A percentile compares a stretch with the other conserved stretches of the same genome.
These are phyloP conservation scores for Epistrophella euchroma DNA, from an alignment of 2,888 invertebrate species.

Conservation along the genomic window DNA sequence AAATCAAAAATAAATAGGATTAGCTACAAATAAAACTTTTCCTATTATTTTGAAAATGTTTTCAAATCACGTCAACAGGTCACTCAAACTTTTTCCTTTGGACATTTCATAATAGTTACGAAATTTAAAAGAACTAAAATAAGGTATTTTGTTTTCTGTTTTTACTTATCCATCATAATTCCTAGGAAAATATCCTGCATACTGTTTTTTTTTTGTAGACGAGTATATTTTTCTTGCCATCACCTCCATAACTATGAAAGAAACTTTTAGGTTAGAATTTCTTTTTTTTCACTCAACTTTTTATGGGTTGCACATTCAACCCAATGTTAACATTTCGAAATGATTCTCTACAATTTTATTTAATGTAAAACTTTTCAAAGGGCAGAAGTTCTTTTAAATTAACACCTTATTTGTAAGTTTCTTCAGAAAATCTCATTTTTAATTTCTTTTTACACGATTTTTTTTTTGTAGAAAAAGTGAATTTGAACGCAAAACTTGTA, in stretches of 20 bases:
- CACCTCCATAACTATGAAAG: not conserved
- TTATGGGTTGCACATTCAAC: not conserved
- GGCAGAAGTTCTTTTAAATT: constrained; percentile 1
- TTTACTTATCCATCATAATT: not conserved
- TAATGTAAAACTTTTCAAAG: constrained; percentile 4
- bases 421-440: not conserved
- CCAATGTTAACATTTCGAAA: not conserved
- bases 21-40: not conserved
- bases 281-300: not conserved
- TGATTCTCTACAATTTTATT: not conserved
- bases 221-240: not conserved
- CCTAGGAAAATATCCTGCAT: not conserved
- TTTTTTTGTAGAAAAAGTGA: not conserved
- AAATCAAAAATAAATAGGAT: not conserved
- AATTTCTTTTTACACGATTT: not conserved
- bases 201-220: not conserved
- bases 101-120: not conserved
- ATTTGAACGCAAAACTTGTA: not conserved
- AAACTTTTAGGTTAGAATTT: not conserved
- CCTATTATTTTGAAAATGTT: not conserved
- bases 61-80: constrained; percentile 12
- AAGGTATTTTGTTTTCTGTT: not conserved
- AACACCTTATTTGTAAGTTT: not conserved
- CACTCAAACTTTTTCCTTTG: not conserved
- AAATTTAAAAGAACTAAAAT: not conserved